Percentiles rank a stretch among this genome's conserved stretches.
Conservation (phyloP, 2,113 vertebrate genomes). For the Tautogolabrus adspersus region DNA sequence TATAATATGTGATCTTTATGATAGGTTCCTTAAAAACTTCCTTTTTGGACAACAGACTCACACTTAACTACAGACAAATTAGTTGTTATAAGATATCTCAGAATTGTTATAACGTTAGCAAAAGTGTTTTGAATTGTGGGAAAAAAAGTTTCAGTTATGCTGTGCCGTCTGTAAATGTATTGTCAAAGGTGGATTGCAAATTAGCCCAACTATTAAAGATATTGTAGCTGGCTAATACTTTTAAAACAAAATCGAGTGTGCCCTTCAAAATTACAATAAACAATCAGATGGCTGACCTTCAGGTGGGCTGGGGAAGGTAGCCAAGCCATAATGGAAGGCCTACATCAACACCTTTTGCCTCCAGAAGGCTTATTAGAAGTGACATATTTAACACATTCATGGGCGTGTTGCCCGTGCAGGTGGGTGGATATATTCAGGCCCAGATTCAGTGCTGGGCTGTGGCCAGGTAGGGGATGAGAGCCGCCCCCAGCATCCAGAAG, state of each 20-base stretch:
- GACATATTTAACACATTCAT: slow-evolving; percentile 1
- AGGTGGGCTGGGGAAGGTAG: not conserved
- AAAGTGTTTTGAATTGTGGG: not conserved
- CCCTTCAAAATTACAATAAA: not conserved
- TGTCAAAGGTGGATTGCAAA: not conserved
- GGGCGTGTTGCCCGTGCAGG: slow-evolving; percentile 9
- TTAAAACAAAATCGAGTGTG: not conserved
- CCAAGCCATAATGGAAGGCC: not conserved
- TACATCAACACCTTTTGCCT: not conserved
- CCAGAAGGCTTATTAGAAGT: not conserved
- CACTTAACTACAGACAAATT: no score
- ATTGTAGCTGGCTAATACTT: not conserved
- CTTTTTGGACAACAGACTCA: no score
- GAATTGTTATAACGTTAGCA: no score
- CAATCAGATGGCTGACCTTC: not conserved
- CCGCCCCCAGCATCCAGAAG: slow-evolving; percentile 55
- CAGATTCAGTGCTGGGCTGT: slow-evolving; percentile 36
- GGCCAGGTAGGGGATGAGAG: slow-evolving; percentile 53
- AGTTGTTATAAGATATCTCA: no score
- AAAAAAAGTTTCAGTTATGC: not conserved
- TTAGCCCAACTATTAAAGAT: not conserved
- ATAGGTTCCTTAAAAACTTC: no score
- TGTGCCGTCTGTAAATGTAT: not conserved
- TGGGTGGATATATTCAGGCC: slow-evolving; percentile 16
- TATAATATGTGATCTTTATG: no score